Evolutionary conservation across 1,140 invertebrate genomes (phyloP), one percentile per base, ranked within the genome.

Genomic region (Trichonephila clavata): DNA sequence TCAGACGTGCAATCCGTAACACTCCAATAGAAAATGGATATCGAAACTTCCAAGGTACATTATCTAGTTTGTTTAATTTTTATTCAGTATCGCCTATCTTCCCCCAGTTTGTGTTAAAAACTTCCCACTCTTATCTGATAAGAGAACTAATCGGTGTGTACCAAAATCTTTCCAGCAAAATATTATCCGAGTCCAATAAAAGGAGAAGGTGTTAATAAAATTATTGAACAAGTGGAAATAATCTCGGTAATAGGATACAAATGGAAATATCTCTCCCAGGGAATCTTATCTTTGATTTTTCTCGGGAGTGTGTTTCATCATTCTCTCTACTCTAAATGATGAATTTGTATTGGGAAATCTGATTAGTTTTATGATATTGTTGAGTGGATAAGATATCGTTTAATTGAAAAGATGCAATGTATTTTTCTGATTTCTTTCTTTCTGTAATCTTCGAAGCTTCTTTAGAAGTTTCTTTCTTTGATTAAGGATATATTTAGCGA

Each of bases 141-240:
- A 83, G 20, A 59, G 50, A n/a, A 83, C 13, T 50, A 59, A 57
- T 57, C 39, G 81, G n/a, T 21, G 10, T 50, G 20, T 57, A 83
- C 50, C 20, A 43, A n/a, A 24, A 24, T 83, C 50, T 77, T 18
- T 16, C 71, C 71, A 77, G 27, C 18, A 27, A 6, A 77, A 21
- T 77, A 77, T 77, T 77, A 77, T 77, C 71, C 71, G 27, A 39
- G 71, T 32, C 27, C 71, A 32, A 77, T 77, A 77, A 77, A 32
- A 77, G 24, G 27, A 6, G 81, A 59, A 83, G 81, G 81, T 83
- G 81, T 59, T 83, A 57, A 83, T 83, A 83, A 83, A 83, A 57
- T 24, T 59, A 83, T 83, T 57, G 81, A 59, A 24, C 81, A 57
- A n/a, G 50, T 20, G 16, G 57, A 83, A 83, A 83, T 83, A 83